Percentiles rank a stretch among this genome's conserved stretches.
Evolutionary conservation across 2,113 vertebrate species (phyloP).

Genomic region (Cynoglossus semilaevis): DNA sequence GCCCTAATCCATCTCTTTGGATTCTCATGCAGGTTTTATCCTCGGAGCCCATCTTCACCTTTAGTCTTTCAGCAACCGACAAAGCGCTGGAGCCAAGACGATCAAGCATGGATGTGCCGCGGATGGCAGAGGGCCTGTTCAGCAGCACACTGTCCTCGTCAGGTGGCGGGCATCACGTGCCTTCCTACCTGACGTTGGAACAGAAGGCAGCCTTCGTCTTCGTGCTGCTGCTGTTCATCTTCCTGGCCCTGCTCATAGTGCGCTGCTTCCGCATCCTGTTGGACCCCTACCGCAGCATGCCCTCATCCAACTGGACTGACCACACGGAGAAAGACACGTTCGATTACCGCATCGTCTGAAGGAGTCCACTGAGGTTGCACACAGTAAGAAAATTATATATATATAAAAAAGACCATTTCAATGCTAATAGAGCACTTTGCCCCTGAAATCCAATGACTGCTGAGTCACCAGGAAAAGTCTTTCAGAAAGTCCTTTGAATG

Average conservation of each 20-base stretch:
- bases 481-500: constrained; percentile 18
- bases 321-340: constrained; percentile 85
- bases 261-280: constrained; percentile 85
- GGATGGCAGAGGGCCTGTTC: constrained; percentile 77
- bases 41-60: constrained; percentile 26
- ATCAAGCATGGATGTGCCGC: constrained; percentile 72
- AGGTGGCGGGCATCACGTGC: constrained; percentile 73
- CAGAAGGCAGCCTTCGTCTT: constrained; percentile 83
- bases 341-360: constrained; percentile 82
- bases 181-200: constrained; percentile 78
- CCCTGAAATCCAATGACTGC: constrained; percentile 37
- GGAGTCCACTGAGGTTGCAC: neutral
- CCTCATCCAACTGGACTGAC: constrained; percentile 84
- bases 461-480: constrained; percentile 32
- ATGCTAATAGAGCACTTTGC: constrained; percentile 15
- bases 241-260: constrained; percentile 82
- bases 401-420: constrained; percentile 9
- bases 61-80: constrained; percentile 33
- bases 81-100: constrained; percentile 68
- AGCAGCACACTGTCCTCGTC: constrained; percentile 80
- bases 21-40: constrained; percentile 45
- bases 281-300: constrained; percentile 85
- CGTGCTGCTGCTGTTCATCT: constrained; percentile 83
- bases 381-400: rapidly evolving
- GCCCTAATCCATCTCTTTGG: constrained; percentile 40